Evolutionary conservation across 2,888 invertebrate species (phyloP), one percentile per base, ranked within the genome.

Genomic region (Nemoura dubitans): DNA sequence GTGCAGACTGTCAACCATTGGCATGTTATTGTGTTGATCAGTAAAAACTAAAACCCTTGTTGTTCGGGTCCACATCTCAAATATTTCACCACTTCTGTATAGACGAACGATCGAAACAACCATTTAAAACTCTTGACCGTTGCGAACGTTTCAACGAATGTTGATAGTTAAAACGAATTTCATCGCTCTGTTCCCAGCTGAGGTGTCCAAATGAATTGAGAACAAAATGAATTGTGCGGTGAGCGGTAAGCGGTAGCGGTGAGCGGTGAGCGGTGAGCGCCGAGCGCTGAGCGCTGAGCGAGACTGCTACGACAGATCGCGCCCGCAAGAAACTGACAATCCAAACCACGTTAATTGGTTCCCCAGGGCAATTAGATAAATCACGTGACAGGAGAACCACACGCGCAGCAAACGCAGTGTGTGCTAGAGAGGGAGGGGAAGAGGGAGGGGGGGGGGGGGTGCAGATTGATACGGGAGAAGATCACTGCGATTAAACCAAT

Each of bases 301-400:
- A 10, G 36, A 59, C 2, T 21, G 59, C 59, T 59, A 59, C 2
- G 59, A 21, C 59, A 59, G 10, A 59, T 59, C 59, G 59, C 59
- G 59, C 59, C 21, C 14, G 59, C 59, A 1, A 59, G 14, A 1
- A 3, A 10, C 27, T 81, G 86, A 87, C 86, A 85, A 84, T 87
- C 84, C 85, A 42, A 42, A 85, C 86, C 86, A 87, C 85, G 29
- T 76, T 87, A 87, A 87, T 87, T 87, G 85, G 85, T 36, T 87
- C 87, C 87, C 87, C 28, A 16, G 83, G 87, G 85, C 82, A 85
- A 82, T 82, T 26, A 87, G 42, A 87, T 87, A 87, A 85, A 87
- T 87, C 82, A 83, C 25, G 10, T 59, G 59, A 21, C 59, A 16
- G 36, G 5, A 36, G 36, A 36, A 10, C 36, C 10, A 10, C 36